Base-by-base conservation (phyloP, 2,113 vertebrate genomes). In the Calyptommatus sinebrachiatus region DNA sequence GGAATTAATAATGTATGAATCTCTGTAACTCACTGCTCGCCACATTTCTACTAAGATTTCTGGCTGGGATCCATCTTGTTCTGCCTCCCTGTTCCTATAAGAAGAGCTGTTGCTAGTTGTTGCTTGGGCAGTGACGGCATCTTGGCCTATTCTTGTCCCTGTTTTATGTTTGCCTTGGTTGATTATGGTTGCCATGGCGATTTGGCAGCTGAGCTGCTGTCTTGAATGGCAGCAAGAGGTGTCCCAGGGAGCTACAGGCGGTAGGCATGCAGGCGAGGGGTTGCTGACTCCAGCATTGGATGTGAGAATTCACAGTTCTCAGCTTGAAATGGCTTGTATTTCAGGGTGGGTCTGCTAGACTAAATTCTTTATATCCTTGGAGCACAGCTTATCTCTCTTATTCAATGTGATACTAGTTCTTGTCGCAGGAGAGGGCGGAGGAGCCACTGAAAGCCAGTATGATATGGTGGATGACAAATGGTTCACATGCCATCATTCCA, bases 261-360 rank as follows among this genome's bases (percentile, higher is more conserved):
- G 65, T 8, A 21, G 7, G 28, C 18, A 45, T 21, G 57, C 3
- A 41, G 16, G 14, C 4, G 9, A 3, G 4, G 45, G 61, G 46
- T 1, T 21, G 50, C 71, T 81, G 57, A 69, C 72, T 75, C 79
- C 65, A 75, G 65, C 50, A 14, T 60, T 45, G 45, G 63, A 81
- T 48, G 65, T 45, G 66, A 61, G 72, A 69, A 57, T 81, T 35
- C 77, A 70, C 67, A 60, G 50, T 35, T 78, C 72, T 67, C 79
- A 26, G 50, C 72, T 46, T 75, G 72, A 75, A 75, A 46, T 28
- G 48, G 79, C 65, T 75, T 69, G 31, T 50, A 29, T 81, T 81
- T 75, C 79, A 81, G 72, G 79, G 79, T 61, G 65, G 79, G 79
- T 75, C 65, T 68, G 63, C 63, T 74, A 74, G 29, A 74, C 71